phyloP scores from a whole-genome alignment of 2,113 vertebrate genomes.

The Craseonycteris thonglongyai region DNA sequence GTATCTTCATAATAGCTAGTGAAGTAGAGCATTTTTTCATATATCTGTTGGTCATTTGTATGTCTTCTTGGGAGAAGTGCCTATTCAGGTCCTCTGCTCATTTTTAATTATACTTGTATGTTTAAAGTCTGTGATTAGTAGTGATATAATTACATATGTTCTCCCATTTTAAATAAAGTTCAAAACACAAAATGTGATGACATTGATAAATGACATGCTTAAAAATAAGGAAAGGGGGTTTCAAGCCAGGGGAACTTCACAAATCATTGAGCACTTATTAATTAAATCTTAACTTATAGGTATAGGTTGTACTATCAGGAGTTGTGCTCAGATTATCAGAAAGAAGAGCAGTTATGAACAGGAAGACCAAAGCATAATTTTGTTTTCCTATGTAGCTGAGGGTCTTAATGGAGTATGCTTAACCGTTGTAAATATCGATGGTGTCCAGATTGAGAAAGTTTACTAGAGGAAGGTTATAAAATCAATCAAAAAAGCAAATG shows the following conservation, averaged over 20 bases:
- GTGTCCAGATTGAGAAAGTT: conserved; percentile 13
- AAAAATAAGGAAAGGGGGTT: neutral
- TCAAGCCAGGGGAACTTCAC: neutral
- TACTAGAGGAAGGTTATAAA: conserved; percentile 27
- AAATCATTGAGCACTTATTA: neutral
- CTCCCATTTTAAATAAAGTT: conserved; percentile 14
- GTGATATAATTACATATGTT: neutral
- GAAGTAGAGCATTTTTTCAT: no score
- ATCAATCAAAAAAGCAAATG: conserved; percentile 40
- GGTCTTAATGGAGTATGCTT: neutral
- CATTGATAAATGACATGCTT: neutral
- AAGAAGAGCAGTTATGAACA: neutral
- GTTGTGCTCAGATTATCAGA: neutral
- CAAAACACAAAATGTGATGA: neutral
- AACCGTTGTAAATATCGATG: neutral
- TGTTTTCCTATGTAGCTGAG: neutral
- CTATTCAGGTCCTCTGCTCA: no score
- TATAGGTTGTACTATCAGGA: neutral
- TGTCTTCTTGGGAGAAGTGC: no score
- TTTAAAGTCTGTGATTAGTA: neutral
- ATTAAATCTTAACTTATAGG: neutral
- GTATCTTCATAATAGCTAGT: no score
- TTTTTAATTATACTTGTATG: no score
- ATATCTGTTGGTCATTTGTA: no score
- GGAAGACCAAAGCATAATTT: neutral